A percentile compares a stretch with the other conserved stretches of the same genome.
phyloP scores from a whole-genome alignment of 2,797 vertebrate genomes.

The Myripristis murdjan region DNA sequence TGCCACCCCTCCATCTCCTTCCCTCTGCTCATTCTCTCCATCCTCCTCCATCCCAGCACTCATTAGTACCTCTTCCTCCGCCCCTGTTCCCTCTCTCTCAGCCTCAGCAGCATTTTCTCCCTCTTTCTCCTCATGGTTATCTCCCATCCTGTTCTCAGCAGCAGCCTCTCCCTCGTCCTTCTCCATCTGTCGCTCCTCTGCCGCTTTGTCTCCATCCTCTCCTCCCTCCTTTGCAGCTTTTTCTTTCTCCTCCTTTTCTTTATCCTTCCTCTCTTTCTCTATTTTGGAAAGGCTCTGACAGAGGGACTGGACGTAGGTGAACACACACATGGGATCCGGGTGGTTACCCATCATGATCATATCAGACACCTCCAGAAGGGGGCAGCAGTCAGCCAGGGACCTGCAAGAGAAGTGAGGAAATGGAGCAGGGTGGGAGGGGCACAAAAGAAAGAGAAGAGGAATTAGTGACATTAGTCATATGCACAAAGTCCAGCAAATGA shows the following conservation, averaged over 20 bases:
- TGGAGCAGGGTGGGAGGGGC: background rate
- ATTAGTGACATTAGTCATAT: background rate
- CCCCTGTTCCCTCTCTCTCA: conserved; percentile 25
- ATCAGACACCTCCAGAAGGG: conserved; percentile 95
- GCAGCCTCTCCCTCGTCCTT: conserved; percentile 26
- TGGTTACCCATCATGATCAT: conserved; percentile 98
- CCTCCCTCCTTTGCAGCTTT: conserved; percentile 40
- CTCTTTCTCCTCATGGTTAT: conserved; percentile 44
- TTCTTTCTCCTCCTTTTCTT: conserved; percentile 73
- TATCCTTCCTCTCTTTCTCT: conserved; percentile 92
- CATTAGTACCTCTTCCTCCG: conserved; percentile 37
- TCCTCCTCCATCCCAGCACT: conserved; percentile 51
- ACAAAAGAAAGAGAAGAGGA: conserved; percentile 12
- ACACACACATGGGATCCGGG: conserved; percentile 96
- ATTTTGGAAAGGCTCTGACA: conserved; percentile 97
- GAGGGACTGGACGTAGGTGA: conserved; percentile 97
- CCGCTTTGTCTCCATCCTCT: conserved; percentile 37
- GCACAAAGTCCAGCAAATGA: background rate
- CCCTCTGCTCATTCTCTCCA: conserved; percentile 11
- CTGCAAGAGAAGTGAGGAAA: conserved; percentile 71
- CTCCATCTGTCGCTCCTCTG: conserved; percentile 15
- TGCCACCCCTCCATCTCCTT: conserved; percentile 18
- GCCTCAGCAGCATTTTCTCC: conserved; percentile 11
- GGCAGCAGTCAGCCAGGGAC: conserved; percentile 93
- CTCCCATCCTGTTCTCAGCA: conserved; percentile 18